Conservation (phyloP, 2,888 invertebrate species). For the Macrostomum cliftonense region DNA sequence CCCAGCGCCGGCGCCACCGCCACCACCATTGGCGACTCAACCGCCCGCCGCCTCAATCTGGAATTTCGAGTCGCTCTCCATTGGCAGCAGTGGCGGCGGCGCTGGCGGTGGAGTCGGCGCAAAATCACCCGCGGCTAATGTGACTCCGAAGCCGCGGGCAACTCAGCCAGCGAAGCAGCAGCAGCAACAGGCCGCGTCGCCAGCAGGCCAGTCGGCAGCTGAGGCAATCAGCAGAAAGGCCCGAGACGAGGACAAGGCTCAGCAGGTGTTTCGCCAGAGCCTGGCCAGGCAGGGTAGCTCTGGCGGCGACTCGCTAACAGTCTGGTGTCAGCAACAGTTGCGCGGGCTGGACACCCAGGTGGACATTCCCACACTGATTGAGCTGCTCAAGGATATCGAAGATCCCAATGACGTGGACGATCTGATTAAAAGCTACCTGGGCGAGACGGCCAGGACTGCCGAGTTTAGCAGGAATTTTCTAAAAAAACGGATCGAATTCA, state of each 20-base stretch:
- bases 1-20: no score
- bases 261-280: background rate
- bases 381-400: conserved; percentile 1
- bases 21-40: no score
- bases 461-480: conserved; percentile 2
- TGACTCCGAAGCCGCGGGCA: background rate
- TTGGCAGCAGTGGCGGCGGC: no score
- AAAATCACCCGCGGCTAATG: background rate
- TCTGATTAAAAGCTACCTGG: conserved; percentile 1
- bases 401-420: conserved; percentile 2
- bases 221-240: background rate
- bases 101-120: no score
- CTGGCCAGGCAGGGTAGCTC: background rate
- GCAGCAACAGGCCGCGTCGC: background rate
- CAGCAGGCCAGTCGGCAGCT: background rate
- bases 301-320: background rate
- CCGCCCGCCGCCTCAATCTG: no score
- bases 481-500: conserved; percentile 1
- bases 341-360: background rate
- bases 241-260: background rate
- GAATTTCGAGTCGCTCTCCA: no score
- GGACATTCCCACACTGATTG: conserved; percentile 1
- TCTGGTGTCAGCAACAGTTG: conserved; percentile 2
- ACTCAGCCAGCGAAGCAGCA: background rate
- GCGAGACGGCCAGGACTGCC: background rate